Evolutionary conservation across 2,888 invertebrate genomes (phyloP), one percentile per base, ranked within the genome.

Genomic region (Tillus elongatus): DNA sequence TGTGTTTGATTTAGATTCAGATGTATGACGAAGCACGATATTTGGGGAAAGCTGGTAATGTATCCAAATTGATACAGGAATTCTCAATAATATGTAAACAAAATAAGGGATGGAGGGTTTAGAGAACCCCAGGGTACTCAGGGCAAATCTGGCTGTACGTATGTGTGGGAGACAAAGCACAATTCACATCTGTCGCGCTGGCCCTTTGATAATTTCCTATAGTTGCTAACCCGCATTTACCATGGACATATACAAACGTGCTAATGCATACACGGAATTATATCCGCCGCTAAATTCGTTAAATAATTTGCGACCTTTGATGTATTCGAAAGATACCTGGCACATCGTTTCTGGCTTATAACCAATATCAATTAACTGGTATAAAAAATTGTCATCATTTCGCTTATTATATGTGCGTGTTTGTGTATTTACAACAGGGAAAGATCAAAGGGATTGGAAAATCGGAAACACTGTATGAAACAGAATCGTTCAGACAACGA

Each of bases 171-270:
- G 53, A 58, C 58, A 60, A 60, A 58, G 58, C 57, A 54, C 56
- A 60, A 60, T 58, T 56, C 57, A 51, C 60, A 60, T 60, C 58
- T 60, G 60, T 56, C 56, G 55, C 53, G 57, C 52, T 54, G 48
- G 54, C 54, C 60, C 58, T 60, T 60, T 60, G 60, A 60, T 56
- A 56, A 58, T 57, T 55, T 53, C 54, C 57, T 50, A 46, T 49
- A 52, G 52, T 52, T 53, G 53, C 35, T 48, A 52, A 53, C 55
- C 56, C 56, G 54, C 52, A 58, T 58, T 55, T 47, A 44, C 40
- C 41, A 42, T 46, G 49, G 49, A 46, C 43, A 52, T 55, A 50
- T 50, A 55, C 52, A 53, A n/a, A 54, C 54, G 57, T 55, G 60
- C 51, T 55, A 56, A 57, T 54, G 54, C 51, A 52, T 47, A 53